These are phyloP conservation scores for Smittia sp. DNA, from an alignment of 2,888 invertebrate species.

Conservation along the genomic window DNA sequence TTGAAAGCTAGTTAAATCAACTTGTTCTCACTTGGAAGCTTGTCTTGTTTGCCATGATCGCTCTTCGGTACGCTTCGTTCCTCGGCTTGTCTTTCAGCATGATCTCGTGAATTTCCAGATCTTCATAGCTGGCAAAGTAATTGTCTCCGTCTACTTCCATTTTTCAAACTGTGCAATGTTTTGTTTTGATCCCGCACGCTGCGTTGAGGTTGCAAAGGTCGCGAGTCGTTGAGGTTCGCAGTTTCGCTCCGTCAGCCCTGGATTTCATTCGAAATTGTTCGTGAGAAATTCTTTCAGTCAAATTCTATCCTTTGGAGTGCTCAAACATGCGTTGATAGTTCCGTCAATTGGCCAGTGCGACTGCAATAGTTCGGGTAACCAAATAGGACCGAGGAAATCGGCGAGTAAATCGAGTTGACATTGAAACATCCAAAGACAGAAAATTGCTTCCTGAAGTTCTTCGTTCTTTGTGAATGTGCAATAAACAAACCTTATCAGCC, in stretches of 20 bases:
- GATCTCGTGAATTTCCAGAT: conserved; percentile 70
- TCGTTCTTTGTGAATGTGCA: neutral
- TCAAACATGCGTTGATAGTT: no score
- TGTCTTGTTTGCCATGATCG: conserved; percentile 63
- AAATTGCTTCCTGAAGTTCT: neutral
- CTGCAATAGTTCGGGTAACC: no score
- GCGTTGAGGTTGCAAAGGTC: no score
- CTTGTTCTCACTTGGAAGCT: no score
- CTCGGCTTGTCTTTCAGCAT: conserved; percentile 77
- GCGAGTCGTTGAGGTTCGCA: no score
- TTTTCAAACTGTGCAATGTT: neutral
- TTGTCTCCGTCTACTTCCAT: conserved; percentile 47
- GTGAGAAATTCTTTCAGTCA: no score
- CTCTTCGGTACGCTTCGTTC: conserved; percentile 74
- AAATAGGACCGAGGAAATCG: no score
- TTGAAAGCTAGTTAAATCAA: no score
- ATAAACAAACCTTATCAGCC: neutral
- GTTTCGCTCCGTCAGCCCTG: no score
- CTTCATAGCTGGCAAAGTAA: conserved; percentile 72
- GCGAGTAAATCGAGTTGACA: neutral
- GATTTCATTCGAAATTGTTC: no score
- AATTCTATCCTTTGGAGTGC: no score
- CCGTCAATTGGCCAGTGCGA: no score
- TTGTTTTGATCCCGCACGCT: neutral
- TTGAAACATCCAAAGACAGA: neutral